These are phyloP conservation scores for Malacosoma neustria DNA, from an alignment of 2,888 invertebrate genomes.

Conservation along the genomic window DNA sequence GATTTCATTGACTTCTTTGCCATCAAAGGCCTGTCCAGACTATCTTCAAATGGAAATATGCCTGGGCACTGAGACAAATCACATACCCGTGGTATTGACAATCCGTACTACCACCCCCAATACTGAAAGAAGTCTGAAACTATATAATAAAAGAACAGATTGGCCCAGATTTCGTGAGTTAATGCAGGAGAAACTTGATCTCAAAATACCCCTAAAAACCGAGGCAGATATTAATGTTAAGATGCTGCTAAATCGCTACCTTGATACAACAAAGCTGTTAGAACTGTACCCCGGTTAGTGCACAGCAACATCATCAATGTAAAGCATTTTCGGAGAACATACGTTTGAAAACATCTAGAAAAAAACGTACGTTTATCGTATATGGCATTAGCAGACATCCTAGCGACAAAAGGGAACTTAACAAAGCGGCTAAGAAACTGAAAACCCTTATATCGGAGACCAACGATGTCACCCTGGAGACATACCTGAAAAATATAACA, in stretches of 20 bases:
- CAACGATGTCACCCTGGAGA: no score
- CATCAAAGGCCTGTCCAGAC: constrained; percentile 4
- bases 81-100: constrained; percentile 4
- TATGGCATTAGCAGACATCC: constrained; percentile 5
- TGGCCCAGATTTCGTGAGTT: constrained; percentile 11
- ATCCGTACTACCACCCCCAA: constrained; percentile 1
- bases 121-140: background rate
- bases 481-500: no score
- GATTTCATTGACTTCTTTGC: constrained; percentile 9
- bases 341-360: no score
- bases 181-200: constrained; percentile 6
- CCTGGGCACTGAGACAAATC: constrained; percentile 3
- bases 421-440: no score
- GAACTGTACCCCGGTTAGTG: background rate
- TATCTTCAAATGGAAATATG: constrained; percentile 3
- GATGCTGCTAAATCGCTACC: no score
- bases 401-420: constrained; percentile 4
- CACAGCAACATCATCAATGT: constrained; percentile 3
- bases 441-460: no score
- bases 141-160: constrained; percentile 12
- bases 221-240: constrained; percentile 11
- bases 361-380: no score
- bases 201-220: constrained; percentile 11
- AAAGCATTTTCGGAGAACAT: no score
- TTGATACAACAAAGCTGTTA: no score